These are phyloP conservation scores for Caerostris darwini DNA, from an alignment of 1,140 invertebrate genomes.

Conservation along the genomic window DNA sequence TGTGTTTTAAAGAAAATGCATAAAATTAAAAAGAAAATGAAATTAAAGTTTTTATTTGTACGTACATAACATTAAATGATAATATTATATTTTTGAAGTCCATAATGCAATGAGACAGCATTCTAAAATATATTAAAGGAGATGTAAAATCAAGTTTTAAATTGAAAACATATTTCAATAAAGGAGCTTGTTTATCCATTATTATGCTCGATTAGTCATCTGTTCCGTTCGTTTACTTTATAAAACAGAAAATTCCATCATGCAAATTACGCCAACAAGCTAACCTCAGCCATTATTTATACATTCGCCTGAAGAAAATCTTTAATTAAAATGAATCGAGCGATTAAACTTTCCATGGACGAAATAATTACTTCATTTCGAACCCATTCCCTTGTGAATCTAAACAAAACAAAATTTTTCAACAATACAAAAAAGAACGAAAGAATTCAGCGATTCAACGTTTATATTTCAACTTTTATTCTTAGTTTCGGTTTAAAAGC, in stretches of 20 bases:
- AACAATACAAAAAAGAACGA: not conserved
- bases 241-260: not conserved
- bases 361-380: conserved; percentile 40
- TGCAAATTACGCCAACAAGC: not conserved
- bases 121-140: too few relatives aligned
- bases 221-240: not conserved
- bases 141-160: too few relatives aligned
- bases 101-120: too few relatives aligned
- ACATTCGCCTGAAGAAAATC: not conserved
- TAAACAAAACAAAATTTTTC: not conserved
- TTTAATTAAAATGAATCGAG: conserved; percentile 52
- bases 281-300: not conserved
- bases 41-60: too few relatives aligned
- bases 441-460: not conserved
- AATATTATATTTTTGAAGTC: too few relatives aligned
- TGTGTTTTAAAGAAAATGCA: too few relatives aligned
- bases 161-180: too few relatives aligned
- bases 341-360: conserved; percentile 14
- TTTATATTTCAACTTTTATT: not conserved
- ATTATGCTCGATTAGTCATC: not conserved
- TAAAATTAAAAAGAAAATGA: too few relatives aligned
- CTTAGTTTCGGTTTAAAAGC: not conserved
- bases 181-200: not conserved
- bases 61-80: too few relatives aligned
- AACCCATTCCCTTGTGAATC: not conserved